Base-by-base conservation (phyloP, 2,888 invertebrate species). In the Coecobrya sp. region DNA sequence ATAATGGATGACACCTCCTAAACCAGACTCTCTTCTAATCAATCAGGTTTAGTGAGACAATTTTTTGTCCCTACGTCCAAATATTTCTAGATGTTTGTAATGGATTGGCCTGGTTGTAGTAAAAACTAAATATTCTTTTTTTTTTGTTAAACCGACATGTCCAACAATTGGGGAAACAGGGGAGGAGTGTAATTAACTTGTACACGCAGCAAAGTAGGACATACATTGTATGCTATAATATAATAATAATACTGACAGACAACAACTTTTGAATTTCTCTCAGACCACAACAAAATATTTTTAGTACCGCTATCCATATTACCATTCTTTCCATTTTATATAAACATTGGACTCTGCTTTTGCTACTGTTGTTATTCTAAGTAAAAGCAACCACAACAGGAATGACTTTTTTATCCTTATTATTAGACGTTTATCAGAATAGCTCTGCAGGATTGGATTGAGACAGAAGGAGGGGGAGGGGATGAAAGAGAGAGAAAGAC, bases 1-100 rank as follows among this genome's bases (percentile, higher is more conserved):
- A 89, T 89, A 92, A 92, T 92, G 92, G 92, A 92, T 92, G 92
- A 68, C 79, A 92, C 85, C 73, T 70, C 45, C 88, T 55, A 81
- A 55, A 81, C 7, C 16, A 55, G n/a, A 85, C 70, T 76, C 82
- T 76, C 79, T 89, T 76, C 79, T 89, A 92, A 92, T 92, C 92
- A 92, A 92, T 92, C 88, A 92, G 89, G n/a, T 73, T 73, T 59
- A 70, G 0, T 36, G 16, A 42, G 73, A 91, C 91, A 87, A 45
- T 86, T 86, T 65, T 27, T 19, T 3, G 0, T n/a, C n/a, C 55
- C 55, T 7, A 59, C 79, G 86, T 89, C 89, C 68, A 52, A 84
- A 73, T n/a, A 7, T 70, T 36, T 70, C 4, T 42, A 19, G 70
- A 30, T 49, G 27, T 25, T 1, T 7, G 22, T 59, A 70, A 30